Conservation (phyloP, 1,140 invertebrate genomes). For the Pogonomyrmex barbatus region DNA sequence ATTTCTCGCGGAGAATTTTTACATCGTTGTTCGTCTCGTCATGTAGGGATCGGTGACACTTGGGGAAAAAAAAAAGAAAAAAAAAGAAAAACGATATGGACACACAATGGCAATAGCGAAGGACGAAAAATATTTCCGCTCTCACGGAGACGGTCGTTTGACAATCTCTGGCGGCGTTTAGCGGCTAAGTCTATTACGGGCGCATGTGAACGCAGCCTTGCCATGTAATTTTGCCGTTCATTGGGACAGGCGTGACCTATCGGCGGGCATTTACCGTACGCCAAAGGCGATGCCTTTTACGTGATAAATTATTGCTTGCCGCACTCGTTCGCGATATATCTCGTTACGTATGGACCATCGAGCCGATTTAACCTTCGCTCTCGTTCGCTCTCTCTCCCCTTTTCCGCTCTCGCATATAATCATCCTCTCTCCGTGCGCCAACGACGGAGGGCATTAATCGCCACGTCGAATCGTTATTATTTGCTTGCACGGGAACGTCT, state of each 20-base stretch:
- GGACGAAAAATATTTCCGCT: slow-evolving; percentile 47
- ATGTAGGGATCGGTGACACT: background rate
- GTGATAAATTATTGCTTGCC: slow-evolving; percentile 76
- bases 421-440: slow-evolving; percentile 38
- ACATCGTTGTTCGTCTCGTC: background rate
- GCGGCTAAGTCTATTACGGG: slow-evolving; percentile 57
- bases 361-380: slow-evolving; percentile 64
- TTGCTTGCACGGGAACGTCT: slow-evolving; percentile 43
- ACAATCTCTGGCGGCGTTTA: slow-evolving; percentile 53
- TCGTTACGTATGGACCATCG: slow-evolving; percentile 68
- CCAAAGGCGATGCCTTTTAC: slow-evolving; percentile 76
- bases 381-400: slow-evolving; percentile 40
- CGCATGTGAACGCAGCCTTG: slow-evolving; percentile 53
- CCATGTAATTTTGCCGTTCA: slow-evolving; percentile 66
- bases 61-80: background rate
- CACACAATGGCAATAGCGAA: slow-evolving; percentile 39
- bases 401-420: slow-evolving; percentile 52
- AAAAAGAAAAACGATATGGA: background rate
- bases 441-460: slow-evolving; percentile 59
- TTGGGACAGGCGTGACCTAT: slow-evolving; percentile 76
- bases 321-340: slow-evolving; percentile 63
- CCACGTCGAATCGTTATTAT: slow-evolving; percentile 63
- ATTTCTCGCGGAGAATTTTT: background rate
- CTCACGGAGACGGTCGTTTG: slow-evolving; percentile 45
- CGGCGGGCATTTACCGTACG: slow-evolving; percentile 69